phyloP scores from a whole-genome alignment of 92 coral and sea anemone genomes.

The Scolanthus callimorphus region DNA sequence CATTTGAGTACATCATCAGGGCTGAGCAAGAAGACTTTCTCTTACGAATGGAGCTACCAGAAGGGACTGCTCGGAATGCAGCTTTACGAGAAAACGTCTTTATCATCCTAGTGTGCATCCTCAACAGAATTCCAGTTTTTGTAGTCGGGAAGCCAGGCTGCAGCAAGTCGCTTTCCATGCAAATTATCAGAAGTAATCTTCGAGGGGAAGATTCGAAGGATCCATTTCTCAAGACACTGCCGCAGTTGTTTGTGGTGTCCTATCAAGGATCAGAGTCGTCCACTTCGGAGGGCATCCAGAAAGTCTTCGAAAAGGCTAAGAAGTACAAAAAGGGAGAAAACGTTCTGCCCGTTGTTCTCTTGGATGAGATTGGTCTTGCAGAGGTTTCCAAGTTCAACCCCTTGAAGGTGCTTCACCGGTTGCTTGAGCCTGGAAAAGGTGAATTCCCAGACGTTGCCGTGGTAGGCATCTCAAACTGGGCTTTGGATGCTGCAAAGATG shows the following conservation, averaged over 20 bases:
- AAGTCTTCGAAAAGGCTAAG: conserved; percentile 93
- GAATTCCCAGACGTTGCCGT: conserved; percentile 93
- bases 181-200: conserved; percentile 84
- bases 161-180: conserved; percentile 96
- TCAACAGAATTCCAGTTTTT: conserved; percentile 91
- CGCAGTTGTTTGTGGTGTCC: conserved; percentile 92
- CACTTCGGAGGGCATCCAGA: conserved; percentile 91
- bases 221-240: conserved; percentile 66
- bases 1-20: conserved; percentile 78
- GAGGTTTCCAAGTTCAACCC: conserved; percentile 97
- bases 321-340: conserved; percentile 74
- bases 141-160: conserved; percentile 99
- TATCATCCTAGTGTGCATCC: conserved; percentile 90
- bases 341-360: conserved; percentile 92
- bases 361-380: conserved; percentile 97
- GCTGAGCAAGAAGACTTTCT: conserved; percentile 93
- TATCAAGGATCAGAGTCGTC: conserved; percentile 98
- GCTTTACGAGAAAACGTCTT: conserved; percentile 98
- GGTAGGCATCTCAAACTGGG: conserved; percentile 99
- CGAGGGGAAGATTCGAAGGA: conserved; percentile 91
- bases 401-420: conserved; percentile 87
- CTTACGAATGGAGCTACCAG: conserved; percentile 93
- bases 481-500: conserved; percentile 98
- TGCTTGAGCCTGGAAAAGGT: conserved; percentile 85
- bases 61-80: conserved; percentile 91